Conservation (phyloP, 2,113 vertebrate genomes). For the Microtus pennsylvanicus region DNA sequence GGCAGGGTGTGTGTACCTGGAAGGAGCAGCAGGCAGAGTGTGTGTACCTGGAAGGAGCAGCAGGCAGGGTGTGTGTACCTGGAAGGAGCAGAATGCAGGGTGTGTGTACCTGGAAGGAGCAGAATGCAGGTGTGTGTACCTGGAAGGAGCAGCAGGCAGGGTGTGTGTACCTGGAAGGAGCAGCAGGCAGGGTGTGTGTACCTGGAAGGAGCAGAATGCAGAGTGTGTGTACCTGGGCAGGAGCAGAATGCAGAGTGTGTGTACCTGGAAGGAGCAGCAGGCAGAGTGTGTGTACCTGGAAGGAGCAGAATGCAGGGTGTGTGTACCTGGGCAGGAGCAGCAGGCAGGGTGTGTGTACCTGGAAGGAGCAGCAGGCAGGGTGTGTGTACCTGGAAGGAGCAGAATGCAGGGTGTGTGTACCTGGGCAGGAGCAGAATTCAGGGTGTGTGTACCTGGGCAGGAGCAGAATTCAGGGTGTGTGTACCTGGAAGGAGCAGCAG, state of each 20-base stretch:
- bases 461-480: neutral
- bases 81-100: neutral
- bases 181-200: neutral
- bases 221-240: accelerated
- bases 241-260: neutral
- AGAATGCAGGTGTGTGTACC: neutral
- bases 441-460: accelerated
- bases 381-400: no score
- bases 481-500: neutral
- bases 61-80: neutral
- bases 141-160: no score
- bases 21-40: no score
- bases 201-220: neutral
- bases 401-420: neutral
- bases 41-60: no score
- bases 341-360: neutral
- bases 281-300: neutral
- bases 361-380: no score
- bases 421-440: neutral
- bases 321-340: neutral
- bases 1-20: neutral
- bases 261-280: neutral
- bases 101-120: neutral
- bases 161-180: no score
- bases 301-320: neutral